Evolutionary conservation across 2,113 vertebrate species (phyloP).

Genomic region (Gobiocypris rarus): DNA sequence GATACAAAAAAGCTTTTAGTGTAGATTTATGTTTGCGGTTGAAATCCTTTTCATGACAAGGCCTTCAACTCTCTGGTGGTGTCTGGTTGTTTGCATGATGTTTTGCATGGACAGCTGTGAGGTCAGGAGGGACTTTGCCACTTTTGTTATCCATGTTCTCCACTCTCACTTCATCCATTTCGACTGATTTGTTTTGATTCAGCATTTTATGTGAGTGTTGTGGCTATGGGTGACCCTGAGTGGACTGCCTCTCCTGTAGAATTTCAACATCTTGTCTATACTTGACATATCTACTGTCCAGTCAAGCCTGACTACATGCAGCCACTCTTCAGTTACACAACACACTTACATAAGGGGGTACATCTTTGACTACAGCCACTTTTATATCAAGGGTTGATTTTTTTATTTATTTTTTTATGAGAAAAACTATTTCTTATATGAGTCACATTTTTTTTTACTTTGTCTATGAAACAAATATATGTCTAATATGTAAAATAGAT

Average conservation of each 20-base stretch:
- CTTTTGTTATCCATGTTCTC: conserved; percentile 20
- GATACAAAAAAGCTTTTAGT: conserved; percentile 44
- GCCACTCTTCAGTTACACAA: conserved; percentile 6
- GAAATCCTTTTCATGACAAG: conserved; percentile 29
- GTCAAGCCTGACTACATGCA: neutral
- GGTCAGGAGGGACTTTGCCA: conserved; percentile 30
- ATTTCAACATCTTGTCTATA: conserved; percentile 13
- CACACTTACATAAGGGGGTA: neutral
- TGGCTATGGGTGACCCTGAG: neutral
- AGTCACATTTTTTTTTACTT: no score
- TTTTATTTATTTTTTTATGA: no score
- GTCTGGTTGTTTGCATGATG: conserved; percentile 3
- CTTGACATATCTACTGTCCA: conserved; percentile 18
- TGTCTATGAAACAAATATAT: no score
- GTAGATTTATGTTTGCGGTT: conserved; percentile 22
- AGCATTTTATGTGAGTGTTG: conserved; percentile 16
- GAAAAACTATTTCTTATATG: no score
- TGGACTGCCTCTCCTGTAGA: conserved; percentile 19
- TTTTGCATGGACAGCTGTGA: neutral
- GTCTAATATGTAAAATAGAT: no score
- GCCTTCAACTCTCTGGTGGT: conserved; percentile 21
- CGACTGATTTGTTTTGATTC: conserved; percentile 42
- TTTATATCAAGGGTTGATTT: no score
- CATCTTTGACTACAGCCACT: neutral
- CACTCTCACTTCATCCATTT: conserved; percentile 5